Evolutionary conservation across 2,113 vertebrate species (phyloP).

Genomic region (Bolborhynchus lineola): DNA sequence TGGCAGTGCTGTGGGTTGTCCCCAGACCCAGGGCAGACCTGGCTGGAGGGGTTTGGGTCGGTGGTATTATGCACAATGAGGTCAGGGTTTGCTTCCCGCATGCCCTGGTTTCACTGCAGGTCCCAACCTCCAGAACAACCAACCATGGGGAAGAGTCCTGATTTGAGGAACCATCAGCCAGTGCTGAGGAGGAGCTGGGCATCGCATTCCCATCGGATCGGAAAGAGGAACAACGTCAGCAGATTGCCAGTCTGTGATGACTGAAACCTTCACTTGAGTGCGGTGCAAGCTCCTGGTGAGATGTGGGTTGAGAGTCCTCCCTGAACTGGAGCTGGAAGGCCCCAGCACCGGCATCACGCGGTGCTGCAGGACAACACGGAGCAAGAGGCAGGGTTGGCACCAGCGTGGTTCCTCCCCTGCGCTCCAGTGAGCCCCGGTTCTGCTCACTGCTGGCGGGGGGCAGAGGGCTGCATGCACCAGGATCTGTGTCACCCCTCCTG

Average conservation of each 20-base stretch:
- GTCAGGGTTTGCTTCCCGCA: background rate
- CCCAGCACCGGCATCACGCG: background rate
- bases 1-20: background rate
- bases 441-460: no score
- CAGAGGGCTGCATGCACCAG: background rate
- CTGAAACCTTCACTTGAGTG: background rate
- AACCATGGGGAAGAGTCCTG: rapidly evolving
- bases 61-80: rapidly evolving
- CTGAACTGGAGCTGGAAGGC: no score
- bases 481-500: background rate
- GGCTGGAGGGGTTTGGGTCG: background rate
- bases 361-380: background rate
- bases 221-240: background rate
- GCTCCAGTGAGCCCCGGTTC: background rate
- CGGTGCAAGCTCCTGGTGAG: background rate
- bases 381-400: background rate
- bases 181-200: rapidly evolving
- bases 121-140: background rate
- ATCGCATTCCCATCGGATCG: rapidly evolving
- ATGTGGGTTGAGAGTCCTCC: background rate
- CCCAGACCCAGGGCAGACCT: background rate
- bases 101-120: background rate
- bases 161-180: rapidly evolving
- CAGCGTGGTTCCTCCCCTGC: background rate
- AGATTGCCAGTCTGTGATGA: rapidly evolving